Percentiles rank a stretch among this genome's conserved stretches.
Evolutionary conservation across 2,113 vertebrate species (phyloP).

Genomic region (Limanda limanda): DNA sequence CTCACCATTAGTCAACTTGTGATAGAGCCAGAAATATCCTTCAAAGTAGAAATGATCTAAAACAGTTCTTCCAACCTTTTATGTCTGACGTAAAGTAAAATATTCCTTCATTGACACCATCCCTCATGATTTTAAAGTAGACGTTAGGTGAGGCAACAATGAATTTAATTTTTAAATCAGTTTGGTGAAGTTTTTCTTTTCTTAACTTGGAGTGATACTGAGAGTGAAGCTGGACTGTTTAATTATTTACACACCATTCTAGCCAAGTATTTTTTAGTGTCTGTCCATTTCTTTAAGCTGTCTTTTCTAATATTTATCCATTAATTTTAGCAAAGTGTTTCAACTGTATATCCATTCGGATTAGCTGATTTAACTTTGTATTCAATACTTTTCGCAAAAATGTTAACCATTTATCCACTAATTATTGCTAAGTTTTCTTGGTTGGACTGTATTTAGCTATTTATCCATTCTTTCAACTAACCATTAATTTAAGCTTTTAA

Average conservation of each 20-base stretch:
- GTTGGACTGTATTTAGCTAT: too few relatives aligned
- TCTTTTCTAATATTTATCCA: background rate
- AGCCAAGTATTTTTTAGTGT: too few relatives aligned
- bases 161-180: background rate
- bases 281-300: background rate
- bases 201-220: background rate
- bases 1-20: conserved; percentile 27
- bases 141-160: background rate
- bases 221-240: background rate
- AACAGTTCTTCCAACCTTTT: background rate
- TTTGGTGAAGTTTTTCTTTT: background rate
- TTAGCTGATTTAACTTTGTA: background rate
- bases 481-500: too few relatives aligned
- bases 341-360: background rate
- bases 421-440: too few relatives aligned
- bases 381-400: too few relatives aligned
- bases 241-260: background rate
- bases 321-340: background rate
- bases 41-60: conserved; percentile 27
- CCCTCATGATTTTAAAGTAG: conserved; percentile 9
- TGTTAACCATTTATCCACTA: too few relatives aligned
- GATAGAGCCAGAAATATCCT: conserved; percentile 41
- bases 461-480: too few relatives aligned
- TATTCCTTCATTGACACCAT: background rate
- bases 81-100: background rate